Evolutionary conservation across 2,888 invertebrate species (phyloP).

Genomic region (Clepsis dumicolana): DNA sequence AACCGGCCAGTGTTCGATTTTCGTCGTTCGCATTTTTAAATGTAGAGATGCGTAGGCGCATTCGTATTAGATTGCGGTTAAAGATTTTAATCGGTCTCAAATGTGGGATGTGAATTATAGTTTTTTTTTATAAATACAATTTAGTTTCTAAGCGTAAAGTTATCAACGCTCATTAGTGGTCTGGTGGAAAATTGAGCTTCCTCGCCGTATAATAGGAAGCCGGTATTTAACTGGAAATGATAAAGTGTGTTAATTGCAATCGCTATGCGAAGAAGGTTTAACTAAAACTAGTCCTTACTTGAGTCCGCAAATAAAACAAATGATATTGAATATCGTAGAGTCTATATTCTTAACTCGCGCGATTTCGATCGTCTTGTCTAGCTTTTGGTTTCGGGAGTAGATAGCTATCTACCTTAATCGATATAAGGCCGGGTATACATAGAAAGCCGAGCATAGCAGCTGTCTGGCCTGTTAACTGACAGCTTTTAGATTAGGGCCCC

Average conservation of each 20-base stretch:
- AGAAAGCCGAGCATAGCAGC: constrained; percentile 61
- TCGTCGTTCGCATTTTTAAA: constrained; percentile 66
- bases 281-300: not conserved
- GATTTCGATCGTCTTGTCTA: not conserved
- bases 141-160: constrained; percentile 66
- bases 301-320: not conserved
- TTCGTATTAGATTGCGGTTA: constrained; percentile 72
- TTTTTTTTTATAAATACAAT: constrained; percentile 68
- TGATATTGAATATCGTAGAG: not conserved
- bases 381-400: not conserved
- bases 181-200: constrained; percentile 59
- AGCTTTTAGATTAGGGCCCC: constrained; percentile 83
- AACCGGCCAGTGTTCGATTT: constrained; percentile 67
- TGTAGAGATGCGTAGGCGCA: constrained; percentile 77
- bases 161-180: constrained; percentile 70
- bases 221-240: constrained; percentile 68
- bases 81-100: constrained; percentile 77
- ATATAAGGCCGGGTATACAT: constrained; percentile 70
- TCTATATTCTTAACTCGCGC: not conserved
- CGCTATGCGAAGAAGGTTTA: constrained; percentile 53
- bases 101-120: constrained; percentile 80
- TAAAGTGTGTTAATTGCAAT: constrained; percentile 67
- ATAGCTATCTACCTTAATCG: constrained; percentile 41
- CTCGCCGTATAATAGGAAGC: constrained; percentile 52
- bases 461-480: constrained; percentile 78